Base-by-base conservation (phyloP, 2,113 vertebrate genomes). In the Otis tarda region DNA sequence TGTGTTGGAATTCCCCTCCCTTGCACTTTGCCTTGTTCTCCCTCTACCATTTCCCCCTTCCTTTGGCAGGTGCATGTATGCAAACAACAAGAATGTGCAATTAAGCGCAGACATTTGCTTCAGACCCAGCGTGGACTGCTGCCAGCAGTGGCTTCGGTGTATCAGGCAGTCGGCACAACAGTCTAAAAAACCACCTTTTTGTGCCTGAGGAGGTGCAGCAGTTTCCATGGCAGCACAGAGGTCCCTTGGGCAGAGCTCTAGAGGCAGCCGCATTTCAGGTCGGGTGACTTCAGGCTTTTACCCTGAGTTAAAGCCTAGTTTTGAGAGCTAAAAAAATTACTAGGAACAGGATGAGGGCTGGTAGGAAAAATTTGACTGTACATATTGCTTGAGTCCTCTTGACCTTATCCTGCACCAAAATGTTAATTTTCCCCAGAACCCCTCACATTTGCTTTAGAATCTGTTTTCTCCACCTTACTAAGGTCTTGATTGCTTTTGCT, bases 71-170 rank as follows among this genome's bases (percentile, higher is more conserved):
- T 23, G 11, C 8, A 10, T 9, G 2, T 11, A 11, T 20, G 14
- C 17, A 28, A 18, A 55, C 0, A 2, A 60, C 12, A 9, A 3
- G 15, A 39, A 13, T 5, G 0, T 10, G 5, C 17, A 23, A 11
- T 10, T 14, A 45, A 9, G 31, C 16, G 49, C 53, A 35, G 69
- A 30, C 13, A 6, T 43, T 55, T 73, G 52, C 61, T 69, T 41
- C 39, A 59, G 39, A 37, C n/a, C 30, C 35, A 2, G 4, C 8
- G 15, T 24, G 35, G 57, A 3, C 60, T 53, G 30, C 68, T 79
- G 75, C 22, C 21, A 17, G 69, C 35, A 31, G 52, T 33, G 45
- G 30, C 25, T 90, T 39, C 59, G 47, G 30, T 76, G 37, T 80
- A 6, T 49, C 45, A 41, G 53, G 56, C 69, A 65, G 31, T 14